These are phyloP conservation scores for Emydura subglobosa DNA, from an alignment of 2,113 vertebrate species.

Conservation along the genomic window DNA sequence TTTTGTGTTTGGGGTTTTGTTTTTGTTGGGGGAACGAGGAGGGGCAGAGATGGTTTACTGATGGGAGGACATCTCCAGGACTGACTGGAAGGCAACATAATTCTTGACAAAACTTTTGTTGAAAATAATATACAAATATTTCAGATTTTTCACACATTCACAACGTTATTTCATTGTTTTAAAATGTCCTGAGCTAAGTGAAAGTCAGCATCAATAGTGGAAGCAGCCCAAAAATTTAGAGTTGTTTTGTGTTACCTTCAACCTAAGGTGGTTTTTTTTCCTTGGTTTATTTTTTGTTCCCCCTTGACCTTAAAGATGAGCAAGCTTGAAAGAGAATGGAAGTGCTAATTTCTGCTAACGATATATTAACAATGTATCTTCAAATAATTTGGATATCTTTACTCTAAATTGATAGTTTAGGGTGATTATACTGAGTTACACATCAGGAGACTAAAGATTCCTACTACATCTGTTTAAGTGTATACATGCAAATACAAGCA, in stretches of 20 bases:
- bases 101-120: background rate
- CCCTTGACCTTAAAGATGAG: background rate
- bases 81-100: background rate
- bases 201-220: background rate
- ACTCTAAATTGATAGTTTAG: background rate
- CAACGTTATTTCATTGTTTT: background rate
- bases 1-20: too few relatives aligned
- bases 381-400: background rate
- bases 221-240: background rate
- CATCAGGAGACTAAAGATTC: background rate
- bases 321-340: background rate
- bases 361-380: background rate
- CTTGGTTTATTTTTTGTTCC: background rate
- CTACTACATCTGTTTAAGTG: background rate
- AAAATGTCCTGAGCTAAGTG: background rate
- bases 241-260: background rate
- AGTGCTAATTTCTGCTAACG: background rate
- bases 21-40: background rate
- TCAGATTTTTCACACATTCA: background rate
- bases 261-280: background rate
- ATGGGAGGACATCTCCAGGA: background rate
- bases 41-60: background rate
- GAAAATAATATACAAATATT: background rate
- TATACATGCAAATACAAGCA: background rate
- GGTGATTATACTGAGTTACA: background rate